These are phyloP conservation scores for Prolemur simus DNA, from an alignment of 2,113 vertebrate genomes.

Conservation along the genomic window DNA sequence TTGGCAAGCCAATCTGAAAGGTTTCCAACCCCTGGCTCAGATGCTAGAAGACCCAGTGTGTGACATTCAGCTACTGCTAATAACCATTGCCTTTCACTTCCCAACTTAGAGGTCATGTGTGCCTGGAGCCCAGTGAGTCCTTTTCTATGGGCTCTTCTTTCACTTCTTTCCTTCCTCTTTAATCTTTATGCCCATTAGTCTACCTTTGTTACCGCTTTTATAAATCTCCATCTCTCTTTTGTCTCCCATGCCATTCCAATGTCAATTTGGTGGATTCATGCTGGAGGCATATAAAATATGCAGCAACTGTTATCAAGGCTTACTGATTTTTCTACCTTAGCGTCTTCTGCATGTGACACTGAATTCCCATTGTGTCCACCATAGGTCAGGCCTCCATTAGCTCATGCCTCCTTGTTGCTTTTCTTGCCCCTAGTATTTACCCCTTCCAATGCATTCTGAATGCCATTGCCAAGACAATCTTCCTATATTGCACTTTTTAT, in stretches of 20 bases:
- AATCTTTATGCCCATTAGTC: background rate
- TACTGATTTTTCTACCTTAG: background rate
- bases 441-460: background rate
- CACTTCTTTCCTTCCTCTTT: background rate
- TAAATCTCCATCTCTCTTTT: conserved; percentile 33
- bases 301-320: background rate
- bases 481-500: background rate
- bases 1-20: conserved; percentile 21
- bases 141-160: conserved; percentile 1
- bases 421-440: background rate
- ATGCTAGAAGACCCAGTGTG: background rate
- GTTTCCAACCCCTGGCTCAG: background rate
- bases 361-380: background rate
- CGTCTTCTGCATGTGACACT: background rate
- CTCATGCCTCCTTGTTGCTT: background rate
- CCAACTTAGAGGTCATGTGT: background rate
- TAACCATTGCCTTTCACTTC: background rate
- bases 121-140: background rate
- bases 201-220: background rate
- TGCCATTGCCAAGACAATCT: background rate
- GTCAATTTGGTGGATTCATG: background rate
- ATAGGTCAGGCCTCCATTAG: background rate
- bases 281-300: conserved; percentile 20
- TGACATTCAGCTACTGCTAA: conserved; percentile 41
- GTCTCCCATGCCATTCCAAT: background rate